phyloP scores from a whole-genome alignment of 2,113 vertebrate genomes.

The Hemibagrus wyckioides region DNA sequence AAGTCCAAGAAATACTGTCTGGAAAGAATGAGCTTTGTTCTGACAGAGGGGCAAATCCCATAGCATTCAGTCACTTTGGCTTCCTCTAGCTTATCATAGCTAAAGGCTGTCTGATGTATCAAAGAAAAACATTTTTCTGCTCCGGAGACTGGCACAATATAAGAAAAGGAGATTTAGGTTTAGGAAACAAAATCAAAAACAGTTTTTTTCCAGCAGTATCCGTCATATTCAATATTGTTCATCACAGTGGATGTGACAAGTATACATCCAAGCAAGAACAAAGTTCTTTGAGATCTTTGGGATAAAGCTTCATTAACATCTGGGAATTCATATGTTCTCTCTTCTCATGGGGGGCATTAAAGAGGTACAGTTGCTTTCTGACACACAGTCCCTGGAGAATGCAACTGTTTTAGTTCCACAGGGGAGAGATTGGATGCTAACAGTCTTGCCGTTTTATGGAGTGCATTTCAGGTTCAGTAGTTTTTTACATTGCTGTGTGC shows the following conservation, averaged over 20 bases:
- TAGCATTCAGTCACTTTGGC: not conserved
- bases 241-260: not conserved
- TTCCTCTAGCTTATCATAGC: conserved; percentile 5
- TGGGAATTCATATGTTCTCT: not conserved
- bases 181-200: conserved; percentile 4
- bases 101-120: conserved; percentile 23
- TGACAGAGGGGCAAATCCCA: conserved; percentile 24
- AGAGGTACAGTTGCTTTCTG: conserved; percentile 16
- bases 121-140: conserved; percentile 15
- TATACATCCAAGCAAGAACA: not conserved
- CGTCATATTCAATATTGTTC: conserved; percentile 13
- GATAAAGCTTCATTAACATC: conserved; percentile 10
- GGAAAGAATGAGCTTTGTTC: conserved; percentile 14
- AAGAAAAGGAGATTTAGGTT: conserved; percentile 15
- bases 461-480: not conserved
- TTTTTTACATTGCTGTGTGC: conserved; percentile 1
- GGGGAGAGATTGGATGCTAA: not conserved
- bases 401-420: not conserved
- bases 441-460: not conserved
- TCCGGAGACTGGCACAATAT: conserved; percentile 1
- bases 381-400: conserved; percentile 1
- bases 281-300: not conserved
- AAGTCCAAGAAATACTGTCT: not conserved
- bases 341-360: not conserved
- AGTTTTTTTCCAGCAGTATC: not conserved